These are phyloP conservation scores for Archaeoteleia sp. DNA, from an alignment of 2,888 invertebrate genomes.

Conservation along the genomic window DNA sequence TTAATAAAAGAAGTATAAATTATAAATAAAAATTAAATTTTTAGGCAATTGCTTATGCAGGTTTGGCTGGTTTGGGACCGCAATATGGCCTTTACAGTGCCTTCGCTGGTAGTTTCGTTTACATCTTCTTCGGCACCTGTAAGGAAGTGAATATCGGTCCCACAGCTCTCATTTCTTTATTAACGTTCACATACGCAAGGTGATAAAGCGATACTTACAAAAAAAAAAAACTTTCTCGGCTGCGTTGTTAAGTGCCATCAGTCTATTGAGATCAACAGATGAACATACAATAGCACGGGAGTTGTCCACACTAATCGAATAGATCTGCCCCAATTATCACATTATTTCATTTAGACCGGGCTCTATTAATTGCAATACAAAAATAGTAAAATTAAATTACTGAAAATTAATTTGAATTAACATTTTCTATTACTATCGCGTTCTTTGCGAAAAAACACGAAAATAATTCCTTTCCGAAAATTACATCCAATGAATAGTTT, in stretches of 20 bases:
- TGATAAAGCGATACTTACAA: conserved; percentile 45
- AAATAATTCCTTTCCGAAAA: too few relatives aligned
- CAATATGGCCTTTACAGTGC: conserved; percentile 91
- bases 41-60: conserved; percentile 69
- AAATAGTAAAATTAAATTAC: too few relatives aligned
- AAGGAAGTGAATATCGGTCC: conserved; percentile 83
- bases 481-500: too few relatives aligned
- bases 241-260: conserved; percentile 5
- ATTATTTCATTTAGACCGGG: too few relatives aligned
- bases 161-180: conserved; percentile 85
- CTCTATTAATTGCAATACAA: too few relatives aligned
- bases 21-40: too few relatives aligned
- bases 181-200: conserved; percentile 80
- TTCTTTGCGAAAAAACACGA: too few relatives aligned
- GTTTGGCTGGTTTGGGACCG: conserved; percentile 64
- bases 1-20: too few relatives aligned
- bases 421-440: too few relatives aligned
- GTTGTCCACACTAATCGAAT: too few relatives aligned
- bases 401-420: too few relatives aligned
- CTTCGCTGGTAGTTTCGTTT: conserved; percentile 85
- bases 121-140: conserved; percentile 85
- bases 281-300: conserved; percentile 32
- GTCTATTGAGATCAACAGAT: conserved; percentile 29
- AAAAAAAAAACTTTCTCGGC: conserved; percentile 19
- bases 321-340: too few relatives aligned